phyloP scores from a whole-genome alignment of 2,113 vertebrate genomes.

The Chroicocephalus ridibundus region DNA sequence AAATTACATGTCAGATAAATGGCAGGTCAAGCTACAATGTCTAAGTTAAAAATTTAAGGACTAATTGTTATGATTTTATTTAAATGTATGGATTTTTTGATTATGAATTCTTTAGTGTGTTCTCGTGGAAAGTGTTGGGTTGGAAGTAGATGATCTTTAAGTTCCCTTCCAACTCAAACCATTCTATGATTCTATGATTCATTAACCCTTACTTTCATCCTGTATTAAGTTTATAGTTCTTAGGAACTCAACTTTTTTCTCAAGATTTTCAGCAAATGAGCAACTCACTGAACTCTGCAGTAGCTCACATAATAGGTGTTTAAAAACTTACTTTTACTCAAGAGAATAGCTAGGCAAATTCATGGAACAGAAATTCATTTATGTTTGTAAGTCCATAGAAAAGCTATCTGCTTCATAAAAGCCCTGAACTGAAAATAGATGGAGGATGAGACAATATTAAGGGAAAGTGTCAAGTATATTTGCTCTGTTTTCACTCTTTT shows the following conservation, averaged over 20 bases:
- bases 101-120: background rate
- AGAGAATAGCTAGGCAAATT: background rate
- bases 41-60: background rate
- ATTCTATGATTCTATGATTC: background rate
- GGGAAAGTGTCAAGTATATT: background rate
- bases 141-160: background rate
- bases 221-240: background rate
- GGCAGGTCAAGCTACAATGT: background rate
- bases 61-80: background rate
- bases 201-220: background rate
- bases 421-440: background rate
- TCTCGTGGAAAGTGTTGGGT: background rate
- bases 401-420: slow-evolving; percentile 10
- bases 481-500: background rate
- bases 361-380: background rate
- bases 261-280: background rate
- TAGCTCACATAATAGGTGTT: background rate
- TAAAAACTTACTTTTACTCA: background rate
- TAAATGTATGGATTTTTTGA: background rate
- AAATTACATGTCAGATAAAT: background rate
- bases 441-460: background rate
- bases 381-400: background rate
- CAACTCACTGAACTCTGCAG: background rate
- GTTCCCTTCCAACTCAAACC: background rate
- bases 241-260: background rate